These are phyloP conservation scores for Lepidocyrtinus sp. DNA, from an alignment of 2,888 invertebrate species.

Conservation along the genomic window DNA sequence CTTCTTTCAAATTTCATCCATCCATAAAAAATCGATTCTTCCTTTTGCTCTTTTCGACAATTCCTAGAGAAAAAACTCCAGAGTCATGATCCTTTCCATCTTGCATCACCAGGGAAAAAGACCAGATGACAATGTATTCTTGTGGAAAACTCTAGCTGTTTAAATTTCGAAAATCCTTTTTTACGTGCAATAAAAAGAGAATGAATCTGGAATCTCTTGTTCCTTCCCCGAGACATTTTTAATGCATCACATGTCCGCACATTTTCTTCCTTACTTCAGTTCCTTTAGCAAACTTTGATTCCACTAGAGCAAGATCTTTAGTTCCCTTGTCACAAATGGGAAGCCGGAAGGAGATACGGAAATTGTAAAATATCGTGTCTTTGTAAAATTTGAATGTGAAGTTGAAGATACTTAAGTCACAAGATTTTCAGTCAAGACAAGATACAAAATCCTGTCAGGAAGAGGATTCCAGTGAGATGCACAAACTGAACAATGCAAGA, in stretches of 20 bases:
- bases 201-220: not conserved
- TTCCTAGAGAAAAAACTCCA: too few relatives aligned
- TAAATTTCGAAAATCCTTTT: conserved; percentile 3
- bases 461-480: too few relatives aligned
- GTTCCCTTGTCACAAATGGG: not conserved
- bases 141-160: not conserved
- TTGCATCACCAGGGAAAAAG: too few relatives aligned
- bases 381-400: not conserved
- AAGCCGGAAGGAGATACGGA: not conserved
- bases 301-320: not conserved
- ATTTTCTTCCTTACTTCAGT: not conserved
- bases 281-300: not conserved
- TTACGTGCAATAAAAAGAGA: conserved; percentile 1
- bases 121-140: conserved; percentile 10
- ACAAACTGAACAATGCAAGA: not conserved
- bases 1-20: too few relatives aligned
- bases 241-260: conserved; percentile 7
- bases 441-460: too few relatives aligned
- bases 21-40: too few relatives aligned
- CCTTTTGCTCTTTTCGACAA: too few relatives aligned
- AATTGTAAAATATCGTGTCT: too few relatives aligned
- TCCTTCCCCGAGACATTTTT: not conserved
- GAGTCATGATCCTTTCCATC: too few relatives aligned
- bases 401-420: too few relatives aligned
- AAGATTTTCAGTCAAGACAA: not conserved